Conservation (phyloP, 30 jellyfish, hydroid and myxozoan species). For the Aurelia coerulea region DNA sequence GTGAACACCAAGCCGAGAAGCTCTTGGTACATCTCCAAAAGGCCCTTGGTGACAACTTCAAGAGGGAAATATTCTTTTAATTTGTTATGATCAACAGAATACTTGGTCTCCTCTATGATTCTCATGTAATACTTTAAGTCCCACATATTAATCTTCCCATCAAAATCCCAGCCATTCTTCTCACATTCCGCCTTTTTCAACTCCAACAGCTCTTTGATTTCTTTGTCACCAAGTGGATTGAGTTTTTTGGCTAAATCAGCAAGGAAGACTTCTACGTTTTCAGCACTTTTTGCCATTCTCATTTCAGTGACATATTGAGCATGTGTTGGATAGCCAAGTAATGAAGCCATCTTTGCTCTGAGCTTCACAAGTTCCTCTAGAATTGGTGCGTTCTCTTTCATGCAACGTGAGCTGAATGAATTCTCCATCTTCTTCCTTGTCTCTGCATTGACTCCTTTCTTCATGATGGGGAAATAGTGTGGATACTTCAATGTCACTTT, state of each 20-base stretch:
- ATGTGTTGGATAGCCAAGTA: slow-evolving; percentile 88
- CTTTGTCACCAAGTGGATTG: slow-evolving; percentile 78
- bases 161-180: slow-evolving; percentile 64
- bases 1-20: slow-evolving; percentile 68
- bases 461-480: slow-evolving; percentile 87
- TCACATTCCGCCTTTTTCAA: slow-evolving; percentile 83
- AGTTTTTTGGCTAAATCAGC: slow-evolving; percentile 71
- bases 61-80: slow-evolving; percentile 89
- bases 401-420: slow-evolving; percentile 88
- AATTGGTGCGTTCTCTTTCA: slow-evolving; percentile 82
- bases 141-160: slow-evolving; percentile 87
- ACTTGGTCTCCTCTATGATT: slow-evolving; percentile 76
- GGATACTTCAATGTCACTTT: slow-evolving; percentile 90
- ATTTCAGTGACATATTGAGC: slow-evolving; percentile 90
- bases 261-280: slow-evolving; percentile 76
- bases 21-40: slow-evolving; percentile 73
- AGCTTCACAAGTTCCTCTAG: slow-evolving; percentile 87
- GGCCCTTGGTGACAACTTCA: slow-evolving; percentile 79
- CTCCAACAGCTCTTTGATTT: slow-evolving; percentile 56
- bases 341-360: slow-evolving; percentile 71
- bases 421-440: slow-evolving; percentile 80
- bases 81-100: slow-evolving; percentile 86
- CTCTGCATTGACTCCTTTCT: slow-evolving; percentile 73
- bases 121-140: slow-evolving; percentile 88
- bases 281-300: slow-evolving; percentile 96